These are phyloP conservation scores for Carassius auratus DNA, from an alignment of 2,113 vertebrate genomes.

Conservation along the genomic window DNA sequence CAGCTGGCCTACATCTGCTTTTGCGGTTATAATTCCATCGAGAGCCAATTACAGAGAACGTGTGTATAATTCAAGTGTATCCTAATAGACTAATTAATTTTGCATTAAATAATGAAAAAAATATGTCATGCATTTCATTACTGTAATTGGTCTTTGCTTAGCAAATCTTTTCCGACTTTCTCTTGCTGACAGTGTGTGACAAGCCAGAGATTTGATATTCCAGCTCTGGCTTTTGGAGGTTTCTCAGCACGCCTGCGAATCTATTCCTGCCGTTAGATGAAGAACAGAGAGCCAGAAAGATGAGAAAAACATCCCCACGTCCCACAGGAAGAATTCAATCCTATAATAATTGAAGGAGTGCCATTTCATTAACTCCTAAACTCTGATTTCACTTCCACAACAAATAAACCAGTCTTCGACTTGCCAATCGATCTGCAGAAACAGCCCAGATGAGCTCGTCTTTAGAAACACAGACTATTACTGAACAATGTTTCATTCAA, in stretches of 20 bases:
- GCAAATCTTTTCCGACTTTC: slow-evolving; percentile 51
- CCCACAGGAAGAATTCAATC: background rate
- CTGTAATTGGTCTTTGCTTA: slow-evolving; percentile 58
- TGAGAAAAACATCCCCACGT: background rate
- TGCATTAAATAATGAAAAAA: slow-evolving; percentile 55
- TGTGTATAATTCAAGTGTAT: slow-evolving; percentile 52
- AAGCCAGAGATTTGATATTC: background rate
- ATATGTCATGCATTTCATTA: slow-evolving; percentile 59
- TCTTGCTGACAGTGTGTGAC: slow-evolving; percentile 39
- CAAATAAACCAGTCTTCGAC: background rate
- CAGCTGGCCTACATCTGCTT: slow-evolving; percentile 39
- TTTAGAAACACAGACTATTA: background rate
- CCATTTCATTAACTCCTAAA: background rate
- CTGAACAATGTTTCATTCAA: background rate
- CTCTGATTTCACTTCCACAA: background rate
- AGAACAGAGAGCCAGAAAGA: background rate
- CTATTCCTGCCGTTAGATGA: background rate
- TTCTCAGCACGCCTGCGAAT: background rate
- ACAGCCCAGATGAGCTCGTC: background rate
- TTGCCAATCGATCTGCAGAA: background rate
- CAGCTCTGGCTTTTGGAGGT: background rate
- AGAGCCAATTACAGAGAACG: slow-evolving; percentile 57
- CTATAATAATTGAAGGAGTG: slow-evolving; percentile 6
- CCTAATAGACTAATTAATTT: slow-evolving; percentile 61
- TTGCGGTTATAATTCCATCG: slow-evolving; percentile 45